phyloP scores from a whole-genome alignment of 2,113 vertebrate genomes.

The Pterocles orientalis region DNA sequence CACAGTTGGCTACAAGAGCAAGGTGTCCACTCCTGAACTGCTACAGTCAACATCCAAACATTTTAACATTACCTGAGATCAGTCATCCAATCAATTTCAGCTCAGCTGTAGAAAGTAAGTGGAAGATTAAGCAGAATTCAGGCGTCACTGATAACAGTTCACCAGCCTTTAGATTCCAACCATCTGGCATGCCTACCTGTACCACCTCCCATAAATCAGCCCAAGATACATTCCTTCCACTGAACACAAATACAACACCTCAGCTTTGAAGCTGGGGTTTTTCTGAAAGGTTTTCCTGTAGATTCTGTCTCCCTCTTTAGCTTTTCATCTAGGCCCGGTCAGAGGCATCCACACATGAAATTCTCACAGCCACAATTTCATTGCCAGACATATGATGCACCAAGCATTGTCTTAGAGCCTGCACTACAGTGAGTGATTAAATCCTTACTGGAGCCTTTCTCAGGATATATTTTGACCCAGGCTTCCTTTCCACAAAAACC shows the following conservation, averaged over 20 bases:
- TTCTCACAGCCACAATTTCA: not conserved
- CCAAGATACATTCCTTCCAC: not conserved
- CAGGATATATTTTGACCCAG: not conserved
- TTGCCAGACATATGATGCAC: not conserved
- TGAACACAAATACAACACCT: not conserved
- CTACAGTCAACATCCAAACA: not conserved
- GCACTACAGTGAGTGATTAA: fast-evolving
- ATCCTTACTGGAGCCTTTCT: not conserved
- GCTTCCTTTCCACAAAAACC: not conserved
- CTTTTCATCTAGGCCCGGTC: not conserved
- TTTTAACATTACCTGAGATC: not conserved
- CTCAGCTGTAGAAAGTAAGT: not conserved
- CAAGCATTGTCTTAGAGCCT: not conserved
- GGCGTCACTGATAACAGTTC: not conserved
- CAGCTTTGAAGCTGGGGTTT: not conserved
- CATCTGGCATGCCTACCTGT: not conserved
- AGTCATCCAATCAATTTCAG: not conserved
- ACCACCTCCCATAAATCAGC: not conserved
- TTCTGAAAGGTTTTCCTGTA: not conserved
- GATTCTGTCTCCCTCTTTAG: not conserved
- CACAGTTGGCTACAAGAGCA: not conserved
- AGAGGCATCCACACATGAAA: not conserved
- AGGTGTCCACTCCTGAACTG: not conserved
- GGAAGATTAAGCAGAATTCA: not conserved
- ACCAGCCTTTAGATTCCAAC: not conserved